These are phyloP conservation scores for Chloebia gouldiae DNA, from an alignment of 2,113 vertebrate genomes.

Conservation along the genomic window DNA sequence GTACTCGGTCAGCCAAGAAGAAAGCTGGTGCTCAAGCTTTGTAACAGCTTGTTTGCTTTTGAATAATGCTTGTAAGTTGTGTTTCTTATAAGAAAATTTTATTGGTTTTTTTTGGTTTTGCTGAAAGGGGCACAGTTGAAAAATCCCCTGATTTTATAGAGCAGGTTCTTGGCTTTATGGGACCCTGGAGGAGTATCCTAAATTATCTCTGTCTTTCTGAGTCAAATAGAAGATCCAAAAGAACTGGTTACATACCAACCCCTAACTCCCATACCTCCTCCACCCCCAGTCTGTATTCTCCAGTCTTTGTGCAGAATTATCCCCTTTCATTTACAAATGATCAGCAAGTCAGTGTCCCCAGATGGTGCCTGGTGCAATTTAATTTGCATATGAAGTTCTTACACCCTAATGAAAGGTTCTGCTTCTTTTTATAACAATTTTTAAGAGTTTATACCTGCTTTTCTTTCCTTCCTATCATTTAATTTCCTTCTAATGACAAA, in stretches of 20 bases:
- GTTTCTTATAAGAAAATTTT: neutral
- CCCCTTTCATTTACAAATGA: neutral
- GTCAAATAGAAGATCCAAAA: neutral
- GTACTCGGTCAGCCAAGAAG: neutral
- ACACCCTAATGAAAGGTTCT: neutral
- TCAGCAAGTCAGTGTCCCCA: neutral
- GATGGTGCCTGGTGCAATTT: neutral
- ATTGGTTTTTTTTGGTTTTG: neutral
- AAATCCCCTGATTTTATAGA: neutral
- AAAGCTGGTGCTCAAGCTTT: neutral
- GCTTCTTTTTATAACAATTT: neutral
- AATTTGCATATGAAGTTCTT: neutral
- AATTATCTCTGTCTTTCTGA: neutral
- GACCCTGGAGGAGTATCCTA: neutral
- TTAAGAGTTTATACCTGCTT: neutral
- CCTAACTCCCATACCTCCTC: neutral
- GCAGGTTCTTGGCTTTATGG: neutral
- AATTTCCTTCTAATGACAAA: neutral
- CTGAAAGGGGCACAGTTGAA: neutral
- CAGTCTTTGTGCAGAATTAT: neutral
- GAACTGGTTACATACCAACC: neutral
- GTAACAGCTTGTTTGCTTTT: neutral
- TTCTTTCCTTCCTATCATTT: neutral
- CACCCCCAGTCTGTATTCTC: neutral
- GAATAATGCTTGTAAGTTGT: neutral